Evolutionary conservation across 2,888 invertebrate genomes (phyloP), one percentile per base, ranked within the genome.

Genomic region (Orchesellides sinensis): DNA sequence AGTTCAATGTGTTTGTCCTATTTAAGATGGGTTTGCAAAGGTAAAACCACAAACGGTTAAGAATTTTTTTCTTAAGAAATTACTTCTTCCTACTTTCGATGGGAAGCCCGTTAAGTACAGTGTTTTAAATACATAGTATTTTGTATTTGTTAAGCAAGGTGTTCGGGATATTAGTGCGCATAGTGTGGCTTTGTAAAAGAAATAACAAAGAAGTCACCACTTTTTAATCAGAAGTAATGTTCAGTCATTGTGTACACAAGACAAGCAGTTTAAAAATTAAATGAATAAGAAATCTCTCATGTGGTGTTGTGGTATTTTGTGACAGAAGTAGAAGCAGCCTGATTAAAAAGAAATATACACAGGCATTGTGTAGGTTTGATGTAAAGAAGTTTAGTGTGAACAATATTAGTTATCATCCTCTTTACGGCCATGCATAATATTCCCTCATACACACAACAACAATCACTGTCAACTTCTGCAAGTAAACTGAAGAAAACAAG

Each of bases 1-100:
- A 78, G 78, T 61, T 69, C 61, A 69, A 78, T 79, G 79, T 72
- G 63, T 70, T 72, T 79, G 72, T 79, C 72, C 70, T 17, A 72
- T 72, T 72, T 72, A 69, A 69, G 69, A 63, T 14, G 25, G 17
- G 35, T 63, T 40, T 23, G 40, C 56, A 56, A 10, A 27, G 52
- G 70, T 75, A 69, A n/a, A n/a, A 78, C 59, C 61, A 69, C 78
- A 68, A 47, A 32, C 68, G 59, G 68, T 8, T 47, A 21, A 77
- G 66, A 29, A n/a, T n/a, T 70, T 70, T 77, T 68, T 77, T 77
- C 77, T 49, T 68, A 78, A 63, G 70, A 78, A 77, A 78, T 61
- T 78, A 70, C 78, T 70, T 70, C 35, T 70, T 61, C 59, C 52
- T 14, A 40, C 12, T 68, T 29, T 56, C 25, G 21, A 47, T 61